Base-by-base conservation (phyloP, 2,797 vertebrate species). In the Coregonus ussuriensis region DNA sequence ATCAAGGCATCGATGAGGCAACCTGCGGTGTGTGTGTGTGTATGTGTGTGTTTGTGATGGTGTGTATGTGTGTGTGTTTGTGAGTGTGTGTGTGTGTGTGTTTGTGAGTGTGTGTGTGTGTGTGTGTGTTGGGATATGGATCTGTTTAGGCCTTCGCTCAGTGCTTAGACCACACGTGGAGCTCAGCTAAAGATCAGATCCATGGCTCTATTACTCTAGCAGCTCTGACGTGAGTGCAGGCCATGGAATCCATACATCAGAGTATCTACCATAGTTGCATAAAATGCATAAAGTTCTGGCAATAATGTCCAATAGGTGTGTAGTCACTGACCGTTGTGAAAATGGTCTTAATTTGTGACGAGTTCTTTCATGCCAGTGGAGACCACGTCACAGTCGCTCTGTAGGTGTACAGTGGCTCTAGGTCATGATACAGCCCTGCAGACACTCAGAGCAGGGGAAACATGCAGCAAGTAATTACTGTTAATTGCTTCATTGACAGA, bases 131-230 rank as follows among this genome's bases (percentile, higher is more conserved):
- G 90, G 83, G 74, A 87, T 63, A 88, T 91, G 89, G 91, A 93
- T 93, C 92, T 93, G 91, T 92, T 93, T 88, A 89, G 91, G 93
- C 89, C 92, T 93, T 91, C 88, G 89, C 88, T 85, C 87, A 92
- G 92, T 88, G 88, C 89, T 85, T 88, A 92, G 92, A 94, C 91
- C 90, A 92, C 92, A 92, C 92, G 89, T 87, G 72, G 81, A 88
- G 91, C 93, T 91, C 84, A 89, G 88, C 86, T 85, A 83, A 81
- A 91, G 85, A 92, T 91, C 86, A 87, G 88, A 86, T 87, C 81
- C 87, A 77, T 56, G 89, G 85, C 82, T 79, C 85, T 83, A 92
- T 90, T 90, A 92, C 88, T 87, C 86, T 84, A 85, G 85, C 82
- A 85, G 82, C 82, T 76, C 74, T 7, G 59, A 81, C 88, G 90